Evolutionary conservation across 2,113 vertebrate species (phyloP), one percentile per base, ranked within the genome.

Genomic region (Suncus etruscus): DNA sequence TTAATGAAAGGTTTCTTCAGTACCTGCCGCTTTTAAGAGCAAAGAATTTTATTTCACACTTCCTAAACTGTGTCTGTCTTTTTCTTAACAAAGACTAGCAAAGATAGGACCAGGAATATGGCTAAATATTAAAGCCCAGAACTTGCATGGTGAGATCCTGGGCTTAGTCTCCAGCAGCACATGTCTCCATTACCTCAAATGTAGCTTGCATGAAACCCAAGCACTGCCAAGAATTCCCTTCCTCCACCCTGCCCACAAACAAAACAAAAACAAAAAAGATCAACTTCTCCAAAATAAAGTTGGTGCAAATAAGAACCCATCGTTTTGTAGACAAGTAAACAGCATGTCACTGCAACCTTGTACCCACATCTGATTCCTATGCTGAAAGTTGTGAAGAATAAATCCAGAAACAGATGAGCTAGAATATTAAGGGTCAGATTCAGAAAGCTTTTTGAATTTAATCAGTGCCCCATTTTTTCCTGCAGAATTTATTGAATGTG

Each of bases 401-500:
- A 80, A 69, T 20, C 27, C 63, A 74, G 45, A n/a, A 0, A 72
- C 32, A 83, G 39, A 29, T 6, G 63, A 61, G 14, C 58, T 47
- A 2, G 1, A 0, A 9, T 32, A 2, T 29, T 31, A 54, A 11
- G 45, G 11, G 83, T 70, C 1, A 0, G 25, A 20, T 83, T 93
- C 8, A 76, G 12, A 66, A 39, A 22, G 16, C 50, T 22, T 48
- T 87, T 89, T 73, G 29, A 61, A 68, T 80, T 78, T 80, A 39
- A 89, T 74, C 51, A 5, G 0, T 94, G 29, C 90, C 15, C 20
- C 87, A 91, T 95, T 54, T 95, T 54, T 89, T 70, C 65, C 65
- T 66, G 27, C 65, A 99, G 99, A 99, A 99, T 95, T 98, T 99
- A 87, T 91, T 99, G 96, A 99, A 98, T 87, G 99, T 99, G 94